Base-by-base conservation (phyloP, 2,888 invertebrate species). In the Hedya salicella region DNA sequence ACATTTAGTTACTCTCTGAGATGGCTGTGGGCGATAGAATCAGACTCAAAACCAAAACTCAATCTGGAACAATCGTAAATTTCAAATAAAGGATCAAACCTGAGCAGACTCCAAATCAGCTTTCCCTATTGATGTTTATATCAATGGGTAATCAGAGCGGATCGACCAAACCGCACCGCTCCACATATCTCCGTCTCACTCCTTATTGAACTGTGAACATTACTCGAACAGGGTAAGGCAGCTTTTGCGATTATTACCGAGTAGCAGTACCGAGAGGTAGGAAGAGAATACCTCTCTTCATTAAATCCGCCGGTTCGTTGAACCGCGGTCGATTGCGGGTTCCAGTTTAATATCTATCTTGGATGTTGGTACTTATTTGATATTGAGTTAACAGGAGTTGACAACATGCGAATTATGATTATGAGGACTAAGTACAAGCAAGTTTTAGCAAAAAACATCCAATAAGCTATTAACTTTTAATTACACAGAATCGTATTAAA, bases 251-350 rank as follows among this genome's bases (percentile, higher is more conserved):
- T 25, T 3, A 25, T 1, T 25, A 25, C 6, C 25, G 6, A 25
- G n/a, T n/a, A n/a, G n/a, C n/a, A n/a, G n/a, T n/a, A n/a, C n/a
- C n/a, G n/a, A 25, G n/a, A 46, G 44, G 32, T 32, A 57, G 57
- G 57, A 46, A 44, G 42, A 11, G 44, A 44, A 57, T 57, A 57
- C 30, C 44, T 30, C 44, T 44, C 46, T 57, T 57, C 57, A 44
- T 57, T 57, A 57, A 32, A 57, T 32, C 44, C 57, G 3, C 30
- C 44, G 44, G 57, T 46, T 57, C 57, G 44, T 32, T 57, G 57
- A 57, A 46, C 57, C 30, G 3, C 44, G 44, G 53, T 11, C 19
- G 39, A 54, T 21, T n/a, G 17, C n/a, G n/a, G n/a, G 9, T 9
- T 36, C 13, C 19, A 8, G 44, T 32, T 57, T 46, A 57, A 46